These are phyloP conservation scores for Lytechinus variegatus DNA, from an alignment of 35 echinoderm and acorn worm genomes.

Conservation along the genomic window DNA sequence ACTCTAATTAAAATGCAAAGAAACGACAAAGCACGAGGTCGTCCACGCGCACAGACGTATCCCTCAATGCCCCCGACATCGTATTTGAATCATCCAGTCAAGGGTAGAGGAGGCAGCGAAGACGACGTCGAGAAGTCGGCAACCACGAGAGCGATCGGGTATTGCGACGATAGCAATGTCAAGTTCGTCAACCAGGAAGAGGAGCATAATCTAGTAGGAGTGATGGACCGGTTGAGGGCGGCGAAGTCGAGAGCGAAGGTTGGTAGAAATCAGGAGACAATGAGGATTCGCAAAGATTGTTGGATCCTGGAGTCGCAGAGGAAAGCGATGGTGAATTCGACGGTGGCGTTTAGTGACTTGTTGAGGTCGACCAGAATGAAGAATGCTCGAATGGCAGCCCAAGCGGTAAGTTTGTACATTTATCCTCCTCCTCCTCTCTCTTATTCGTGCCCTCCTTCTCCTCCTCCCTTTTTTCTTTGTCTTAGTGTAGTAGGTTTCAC, in stretches of 20 bases:
- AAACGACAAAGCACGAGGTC: background rate
- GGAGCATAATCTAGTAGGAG: background rate
- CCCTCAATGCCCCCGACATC: background rate
- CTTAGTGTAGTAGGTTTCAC: no score
- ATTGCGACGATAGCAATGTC: background rate
- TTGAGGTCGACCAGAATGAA: background rate
- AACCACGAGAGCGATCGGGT: background rate
- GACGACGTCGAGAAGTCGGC: background rate
- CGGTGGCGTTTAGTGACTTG: conserved; percentile 4
- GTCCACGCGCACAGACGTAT: background rate
- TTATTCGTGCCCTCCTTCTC: background rate
- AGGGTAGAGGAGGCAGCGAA: background rate
- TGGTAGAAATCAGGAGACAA: background rate
- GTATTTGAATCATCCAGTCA: background rate
- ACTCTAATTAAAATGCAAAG: background rate
- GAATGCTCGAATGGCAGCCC: background rate
- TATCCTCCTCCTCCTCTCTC: background rate
- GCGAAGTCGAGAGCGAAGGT: conserved; percentile 7
- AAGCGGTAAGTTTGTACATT: background rate
- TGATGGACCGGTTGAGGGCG: background rate
- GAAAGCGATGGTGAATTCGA: background rate
- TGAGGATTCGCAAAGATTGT: background rate
- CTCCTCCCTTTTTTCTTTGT: background rate
- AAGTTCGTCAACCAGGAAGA: background rate
- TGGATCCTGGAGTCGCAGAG: conserved; percentile 40